Conservation (phyloP, 2,888 invertebrate genomes). For the Zygaena filipendulae region DNA sequence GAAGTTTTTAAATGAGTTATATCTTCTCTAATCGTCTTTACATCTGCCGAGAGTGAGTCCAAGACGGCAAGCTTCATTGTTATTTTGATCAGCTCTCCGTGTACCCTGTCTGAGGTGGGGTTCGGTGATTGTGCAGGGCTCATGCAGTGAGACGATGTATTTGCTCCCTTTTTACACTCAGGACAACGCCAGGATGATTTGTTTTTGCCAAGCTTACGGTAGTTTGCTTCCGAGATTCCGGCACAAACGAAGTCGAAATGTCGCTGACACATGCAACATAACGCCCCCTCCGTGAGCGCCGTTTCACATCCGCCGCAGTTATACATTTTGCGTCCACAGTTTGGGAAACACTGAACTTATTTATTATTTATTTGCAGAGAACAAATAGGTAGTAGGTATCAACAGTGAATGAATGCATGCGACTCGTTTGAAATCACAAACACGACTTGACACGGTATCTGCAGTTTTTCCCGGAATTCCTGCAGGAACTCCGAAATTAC, state of each 20-base stretch:
- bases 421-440: too few species aligned
- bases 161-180: conserved; percentile 7
- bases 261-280: conserved; percentile 4
- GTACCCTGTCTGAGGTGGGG: conserved; percentile 15
- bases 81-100: background rate
- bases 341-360: too few species aligned
- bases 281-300: conserved; percentile 3
- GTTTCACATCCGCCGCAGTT: too few species aligned
- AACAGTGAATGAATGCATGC: too few species aligned
- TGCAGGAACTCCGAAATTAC: too few species aligned
- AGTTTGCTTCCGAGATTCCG: conserved; percentile 11
- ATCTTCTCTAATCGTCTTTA: conserved; percentile 3
- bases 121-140: conserved; percentile 1
- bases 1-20: conserved; percentile 1
- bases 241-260: conserved; percentile 7
- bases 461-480: too few species aligned
- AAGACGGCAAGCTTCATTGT: conserved; percentile 1
- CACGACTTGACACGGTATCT: too few species aligned
- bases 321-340: too few species aligned
- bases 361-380: too few species aligned
- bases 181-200: conserved; percentile 14
- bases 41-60: background rate
- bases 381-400: too few species aligned
- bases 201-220: conserved; percentile 9
- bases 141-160: background rate